Evolutionary conservation across 2,888 invertebrate species (phyloP), one percentile per base, ranked within the genome.

Genomic region (Lycocerus yunnanus): DNA sequence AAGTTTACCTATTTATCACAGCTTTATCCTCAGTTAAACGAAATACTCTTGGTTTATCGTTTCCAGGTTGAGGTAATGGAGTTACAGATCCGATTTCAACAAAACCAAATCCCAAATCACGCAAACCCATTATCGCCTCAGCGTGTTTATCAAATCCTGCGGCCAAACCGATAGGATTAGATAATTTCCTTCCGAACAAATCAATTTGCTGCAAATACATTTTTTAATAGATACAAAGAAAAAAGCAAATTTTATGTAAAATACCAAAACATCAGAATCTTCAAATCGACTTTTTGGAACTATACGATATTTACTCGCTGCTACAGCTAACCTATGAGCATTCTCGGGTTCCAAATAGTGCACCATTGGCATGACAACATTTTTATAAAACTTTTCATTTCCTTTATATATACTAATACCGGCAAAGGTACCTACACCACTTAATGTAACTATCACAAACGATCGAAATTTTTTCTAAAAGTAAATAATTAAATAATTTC

Each of bases 131-230:
- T 1, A 98, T 89, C 16, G 96, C 97, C 88, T 98, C 97, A 6
- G 93, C 98, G 87, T 99, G 93, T 87, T 99, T 99, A 87, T 99
- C 99, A 88, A 99, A 99, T 6, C 99, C 99, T 73, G 99, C 99
- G 20, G 99, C 99, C 83, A 99, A 92, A n/a, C 99, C 99, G 81
- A 99, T 87, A 0, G 99, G 99, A 88, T 97, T 98, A 71, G 90
- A 88, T 76, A 99, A 91, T 13, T 92, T 86, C 77, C 91, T 89
- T 16, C 92, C 91, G 85, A 95, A 93, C 66, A 97, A 88, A 70
- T 88, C 90, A 0, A 93, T 93, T 84, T 90, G 90, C 95, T 95
- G 82, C 85, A 85, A 71, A 27, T 63, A 63, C 10, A 15, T 16
- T 27, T 14, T 14, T 21, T 27, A 27, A 3, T 27, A 27, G 3